Base-by-base conservation (phyloP, 2,888 invertebrate genomes). In the Onchidella celtica region DNA sequence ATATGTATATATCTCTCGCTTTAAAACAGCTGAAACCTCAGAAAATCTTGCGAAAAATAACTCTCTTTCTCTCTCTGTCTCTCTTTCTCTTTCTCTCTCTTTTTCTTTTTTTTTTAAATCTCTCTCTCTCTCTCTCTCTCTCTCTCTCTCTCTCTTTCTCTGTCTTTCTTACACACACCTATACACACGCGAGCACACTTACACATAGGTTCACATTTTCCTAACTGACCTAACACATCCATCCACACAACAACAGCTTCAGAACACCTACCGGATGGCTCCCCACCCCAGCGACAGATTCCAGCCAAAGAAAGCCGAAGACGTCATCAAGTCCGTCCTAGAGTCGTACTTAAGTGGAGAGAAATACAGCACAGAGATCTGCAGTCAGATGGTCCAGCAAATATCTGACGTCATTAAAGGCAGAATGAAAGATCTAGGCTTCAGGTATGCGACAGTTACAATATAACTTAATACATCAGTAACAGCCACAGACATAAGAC, bases 321-420 rank as follows among this genome's bases (percentile, higher is more conserved):
- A 85, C 36, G 85, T 89, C 21, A 89, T 92, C 75, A 84, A 87
- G 36, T 84, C 85, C 4, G 87, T 91, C 0, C 84, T 91, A 21
- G 85, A 85, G 66, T 88, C 89, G 17, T 91, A 89, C 69, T 85
- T 92, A 36, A 88, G 88, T 34, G 90, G 89, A 1, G 91, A 91
- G 78, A 86, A 85, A 24, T 92, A 92, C 83, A 89, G 90, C 74
- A 85, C 88, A 24, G 86, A 87, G n/a, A 86, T 89, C 47, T 88
- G 91, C 82, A 83, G 87, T 24, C 87, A 87, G 77, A 80, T 91
- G 70, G 83, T 88, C 24, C 88, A 90, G 83, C 89, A 88, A 82
- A 83, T 92, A 73, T 86, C 90, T 0, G 91, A 91, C 38, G 87
- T 90, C 36, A 90, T 91, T 55, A 91, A 91, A 79, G 85, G 80